Base-by-base conservation (phyloP, 1,140 invertebrate genomes). In the Acromyrmex charruanus region DNA sequence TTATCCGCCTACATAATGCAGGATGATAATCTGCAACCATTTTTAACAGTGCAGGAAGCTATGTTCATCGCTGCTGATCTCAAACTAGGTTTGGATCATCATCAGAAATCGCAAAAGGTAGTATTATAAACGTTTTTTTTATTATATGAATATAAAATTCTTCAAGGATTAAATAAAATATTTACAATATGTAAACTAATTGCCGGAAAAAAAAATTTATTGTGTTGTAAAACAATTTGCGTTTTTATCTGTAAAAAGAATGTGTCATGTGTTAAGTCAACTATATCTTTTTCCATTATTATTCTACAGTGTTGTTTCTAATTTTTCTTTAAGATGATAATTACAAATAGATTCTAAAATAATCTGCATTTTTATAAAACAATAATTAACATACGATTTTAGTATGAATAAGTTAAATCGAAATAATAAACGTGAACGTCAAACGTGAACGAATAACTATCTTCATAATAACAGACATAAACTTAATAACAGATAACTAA, bases 1-100 rank as follows among this genome's bases (percentile, higher is more conserved):
- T 96, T 98, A 89, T 98, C 98, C 0, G 98, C 98, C 80, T 99
- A 99, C 93, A 99, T 99, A 84, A 98, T 98, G 95, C 98, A 99
- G 94, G 97, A 99, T 90, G 98, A 99, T 91, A 96, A 97, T 90
- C 95, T 99, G 7, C 97, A 98, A 82, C 97, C 98, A 0, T 96
- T 98, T 89, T 96, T 99, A 2, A 98, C 98, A 0, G 98, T 99
- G 0, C 95, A 97, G 49, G 98, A 99, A 95, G 97, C 98, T 3
- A 98, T 99, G 96, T 96, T 96, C 84, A 97, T 98, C 74, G 98
- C 98, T 3, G 98, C 98, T 0, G 98, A 99, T 93, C 96, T 99
- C 0, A 99, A 99, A 94, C 96, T 99, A 16, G 96, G 97, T 14
- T 96, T 97, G 65, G 95, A 95, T 2, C 85, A 90, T 16, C 87